Evolutionary conservation across 2,888 invertebrate genomes (phyloP), one percentile per base, ranked within the genome.

Genomic region (Polylopha cassiicola): DNA sequence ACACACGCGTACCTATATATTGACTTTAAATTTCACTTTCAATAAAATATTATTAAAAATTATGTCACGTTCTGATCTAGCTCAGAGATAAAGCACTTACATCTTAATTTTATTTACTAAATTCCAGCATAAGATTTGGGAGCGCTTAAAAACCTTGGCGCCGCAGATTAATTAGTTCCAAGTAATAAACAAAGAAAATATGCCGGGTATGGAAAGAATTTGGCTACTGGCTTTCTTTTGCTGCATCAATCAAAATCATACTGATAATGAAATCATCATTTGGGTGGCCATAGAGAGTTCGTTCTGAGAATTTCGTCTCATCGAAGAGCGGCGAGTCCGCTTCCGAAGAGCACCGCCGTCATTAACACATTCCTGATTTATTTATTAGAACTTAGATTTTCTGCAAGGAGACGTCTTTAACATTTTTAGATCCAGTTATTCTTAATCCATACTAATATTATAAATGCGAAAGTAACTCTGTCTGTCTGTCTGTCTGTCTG

Each of bases 191-290:
- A 73, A 75, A 78, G 64, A 63, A 73, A 76, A 74, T 75, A 81
- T 77, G 68, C 62, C 53, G 28, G 79, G 68, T 76, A 79, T 79
- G 82, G 67, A 55, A 71, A 69, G 84, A 84, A 85, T 85, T 73
- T 72, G 73, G 58, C 70, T 66, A 70, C 58, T 65, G 64, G 67
- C 66, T 74, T 85, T 84, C 77, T 84, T 85, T 65, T 73, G 77
- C 69, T 62, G 65, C 80, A 84, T 85, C 85, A 84, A 85, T 85
- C 85, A 85, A 85, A 84, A 85, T 84, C 82, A 84, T 84, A 82
- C 79, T 69, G 80, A 82, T 85, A 84, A 85, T 85, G 79, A 84
- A 84, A 84, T 81, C 84, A 85, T 84, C 84, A 84, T 82, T 81
- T 82, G 85, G 85, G 84, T 84, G 85, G 85, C 80, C 84, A 78